These are phyloP conservation scores for Nomada ferruginata DNA, from an alignment of 2,888 invertebrate genomes.

Conservation along the genomic window DNA sequence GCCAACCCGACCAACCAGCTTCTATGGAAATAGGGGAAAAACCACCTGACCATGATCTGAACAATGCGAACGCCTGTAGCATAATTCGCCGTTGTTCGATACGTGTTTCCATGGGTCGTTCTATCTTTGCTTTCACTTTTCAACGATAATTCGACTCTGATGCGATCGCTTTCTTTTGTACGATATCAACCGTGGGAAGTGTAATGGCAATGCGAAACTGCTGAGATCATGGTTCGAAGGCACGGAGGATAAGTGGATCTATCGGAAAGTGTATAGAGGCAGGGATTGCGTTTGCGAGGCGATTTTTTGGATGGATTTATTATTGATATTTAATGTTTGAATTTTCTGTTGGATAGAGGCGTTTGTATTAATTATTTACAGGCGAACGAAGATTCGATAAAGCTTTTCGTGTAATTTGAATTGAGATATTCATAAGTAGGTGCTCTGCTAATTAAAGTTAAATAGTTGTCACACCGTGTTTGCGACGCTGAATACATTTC, in stretches of 20 bases:
- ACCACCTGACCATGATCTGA: constrained; percentile 35
- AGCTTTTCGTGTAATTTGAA: not conserved
- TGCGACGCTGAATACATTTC: constrained; percentile 22
- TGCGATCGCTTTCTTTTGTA: not conserved
- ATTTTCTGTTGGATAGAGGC: not conserved
- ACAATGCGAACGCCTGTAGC: constrained; percentile 35
- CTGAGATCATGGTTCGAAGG: not conserved
- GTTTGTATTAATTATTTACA: too few species aligned
- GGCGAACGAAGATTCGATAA: too few species aligned
- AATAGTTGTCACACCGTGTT: constrained; percentile 4
- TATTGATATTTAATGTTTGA: not conserved
- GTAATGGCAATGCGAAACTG: not conserved
- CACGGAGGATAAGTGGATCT: not conserved
- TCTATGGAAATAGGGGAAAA: constrained; percentile 24
- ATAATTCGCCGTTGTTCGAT: not conserved
- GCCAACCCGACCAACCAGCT: constrained; percentile 19
- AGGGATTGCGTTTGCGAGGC: not conserved
- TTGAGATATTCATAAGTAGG: constrained; percentile 10
- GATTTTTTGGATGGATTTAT: not conserved
- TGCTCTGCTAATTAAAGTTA: not conserved
- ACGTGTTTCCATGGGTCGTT: not conserved
- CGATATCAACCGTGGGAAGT: not conserved
- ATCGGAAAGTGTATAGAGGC: not conserved
- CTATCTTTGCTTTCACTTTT: constrained; percentile 1
- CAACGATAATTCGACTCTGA: constrained; percentile 34